Conservation (phyloP, 1,140 invertebrate genomes). For the Drosophila athabasca region DNA sequence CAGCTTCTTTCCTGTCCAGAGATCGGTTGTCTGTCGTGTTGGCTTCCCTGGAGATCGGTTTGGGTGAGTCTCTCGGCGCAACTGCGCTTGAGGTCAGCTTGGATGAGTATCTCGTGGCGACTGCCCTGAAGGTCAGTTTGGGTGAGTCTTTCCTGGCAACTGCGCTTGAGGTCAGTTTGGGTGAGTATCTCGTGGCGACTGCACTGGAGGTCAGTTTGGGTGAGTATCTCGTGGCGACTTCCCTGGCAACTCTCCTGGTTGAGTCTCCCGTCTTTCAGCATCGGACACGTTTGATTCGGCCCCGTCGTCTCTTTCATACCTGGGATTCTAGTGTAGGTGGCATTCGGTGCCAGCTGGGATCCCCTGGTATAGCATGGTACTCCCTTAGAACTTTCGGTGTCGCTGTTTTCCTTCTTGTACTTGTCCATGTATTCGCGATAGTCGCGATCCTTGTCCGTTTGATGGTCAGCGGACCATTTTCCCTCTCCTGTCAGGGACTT, state of each 20-base stretch:
- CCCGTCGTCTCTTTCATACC: background rate
- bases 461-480: background rate
- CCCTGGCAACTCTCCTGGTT: background rate
- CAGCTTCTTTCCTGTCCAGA: too few relatives aligned
- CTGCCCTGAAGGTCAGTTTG: slow-evolving; percentile 3
- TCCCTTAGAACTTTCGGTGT: background rate
- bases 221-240: slow-evolving; percentile 10
- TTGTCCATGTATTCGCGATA: slow-evolving; percentile 5
- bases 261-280: background rate
- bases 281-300: background rate
- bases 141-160: slow-evolving; percentile 3
- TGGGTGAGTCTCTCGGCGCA: slow-evolving; percentile 1
- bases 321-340: too few relatives aligned
- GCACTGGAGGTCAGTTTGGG: background rate
- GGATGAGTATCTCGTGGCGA: background rate
- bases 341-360: too few relatives aligned
- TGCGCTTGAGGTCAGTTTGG: slow-evolving; percentile 1
- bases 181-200: background rate
- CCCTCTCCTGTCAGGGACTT: background rate
- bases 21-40: too few relatives aligned
- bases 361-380: too few relatives aligned
- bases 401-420: slow-evolving; percentile 5
- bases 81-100: slow-evolving; percentile 1
- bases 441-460: background rate
- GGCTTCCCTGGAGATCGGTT: background rate